Evolutionary conservation across 2,888 invertebrate species (phyloP).

Genomic region (Spodoptera exigua): DNA sequence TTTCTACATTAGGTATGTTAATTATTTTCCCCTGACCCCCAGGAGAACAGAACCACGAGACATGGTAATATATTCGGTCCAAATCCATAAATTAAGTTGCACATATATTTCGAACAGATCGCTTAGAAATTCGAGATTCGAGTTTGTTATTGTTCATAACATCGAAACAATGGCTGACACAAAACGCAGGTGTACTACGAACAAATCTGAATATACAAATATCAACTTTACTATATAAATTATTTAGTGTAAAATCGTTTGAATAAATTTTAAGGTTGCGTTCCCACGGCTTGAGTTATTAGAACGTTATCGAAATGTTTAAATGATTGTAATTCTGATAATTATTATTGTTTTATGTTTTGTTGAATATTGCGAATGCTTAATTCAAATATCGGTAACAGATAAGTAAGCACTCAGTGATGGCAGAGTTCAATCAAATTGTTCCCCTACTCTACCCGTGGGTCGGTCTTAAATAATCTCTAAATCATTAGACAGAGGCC

Average conservation of each 20-base stretch:
- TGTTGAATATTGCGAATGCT: not conserved
- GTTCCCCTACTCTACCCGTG: too few species aligned
- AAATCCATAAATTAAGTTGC: conserved; percentile 20
- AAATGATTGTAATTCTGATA: conserved; percentile 29
- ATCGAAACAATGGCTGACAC: conserved; percentile 38
- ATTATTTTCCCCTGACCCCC: too few species aligned
- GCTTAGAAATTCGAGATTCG: conserved; percentile 40
- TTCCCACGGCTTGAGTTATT: conserved; percentile 49
- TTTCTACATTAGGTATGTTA: too few species aligned
- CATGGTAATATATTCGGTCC: not conserved
- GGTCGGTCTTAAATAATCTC: too few species aligned
- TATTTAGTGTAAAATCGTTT: conserved; percentile 3
- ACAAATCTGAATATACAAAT: not conserved
- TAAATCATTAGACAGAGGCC: too few species aligned
- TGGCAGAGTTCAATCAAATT: too few species aligned
- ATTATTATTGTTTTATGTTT: conserved; percentile 4
- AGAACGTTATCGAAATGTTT: conserved; percentile 32
- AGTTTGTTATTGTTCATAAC: conserved; percentile 42
- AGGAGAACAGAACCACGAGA: too few species aligned
- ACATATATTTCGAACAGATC: conserved; percentile 26
- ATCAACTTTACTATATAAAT: not conserved
- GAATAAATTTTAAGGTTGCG: not conserved
- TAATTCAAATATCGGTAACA: too few species aligned
- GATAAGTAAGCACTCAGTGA: too few species aligned
- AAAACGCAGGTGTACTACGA: conserved; percentile 41